Conservation (phyloP, 2,888 invertebrate species). For the Anthophora plumipes region DNA sequence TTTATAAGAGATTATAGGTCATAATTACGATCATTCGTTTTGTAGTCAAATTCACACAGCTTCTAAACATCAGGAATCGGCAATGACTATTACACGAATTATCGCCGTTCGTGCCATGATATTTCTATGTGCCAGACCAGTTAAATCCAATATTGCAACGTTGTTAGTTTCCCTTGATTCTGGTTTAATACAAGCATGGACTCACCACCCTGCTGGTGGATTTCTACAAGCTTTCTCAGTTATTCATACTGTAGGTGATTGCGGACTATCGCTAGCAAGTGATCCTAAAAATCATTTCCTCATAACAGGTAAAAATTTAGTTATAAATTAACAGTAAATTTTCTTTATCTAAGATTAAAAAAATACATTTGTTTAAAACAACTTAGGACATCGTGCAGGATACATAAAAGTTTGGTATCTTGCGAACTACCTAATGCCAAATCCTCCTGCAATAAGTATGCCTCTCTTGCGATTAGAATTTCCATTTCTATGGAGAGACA, state of each 20-base stretch:
- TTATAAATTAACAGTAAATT: neutral
- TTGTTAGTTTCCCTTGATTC: conserved; percentile 90
- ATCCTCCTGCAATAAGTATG: conserved; percentile 86
- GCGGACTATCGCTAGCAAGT: conserved; percentile 89
- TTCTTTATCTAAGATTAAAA: neutral
- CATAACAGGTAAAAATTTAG: conserved; percentile 87
- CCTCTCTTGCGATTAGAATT: conserved; percentile 88
- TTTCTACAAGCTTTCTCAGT: conserved; percentile 89
- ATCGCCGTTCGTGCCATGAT: conserved; percentile 89
- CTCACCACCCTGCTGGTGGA: conserved; percentile 91
- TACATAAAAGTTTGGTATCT: conserved; percentile 93
- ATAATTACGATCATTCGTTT: neutral
- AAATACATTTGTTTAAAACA: conserved; percentile 1
- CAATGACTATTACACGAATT: conserved; percentile 80
- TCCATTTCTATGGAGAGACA: conserved; percentile 90
- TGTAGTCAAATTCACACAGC: neutral
- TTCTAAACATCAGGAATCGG: conserved; percentile 66
- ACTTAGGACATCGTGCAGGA: conserved; percentile 87
- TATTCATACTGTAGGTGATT: conserved; percentile 89
- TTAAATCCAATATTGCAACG: conserved; percentile 87
- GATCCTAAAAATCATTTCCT: conserved; percentile 90
- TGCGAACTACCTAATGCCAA: conserved; percentile 87
- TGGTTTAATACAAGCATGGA: conserved; percentile 92
- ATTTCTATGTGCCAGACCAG: conserved; percentile 88
- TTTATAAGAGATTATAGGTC: neutral